Evolutionary conservation across 2,888 invertebrate genomes (phyloP), one percentile per base, ranked within the genome.

Genomic region (Mythimna vitellina): DNA sequence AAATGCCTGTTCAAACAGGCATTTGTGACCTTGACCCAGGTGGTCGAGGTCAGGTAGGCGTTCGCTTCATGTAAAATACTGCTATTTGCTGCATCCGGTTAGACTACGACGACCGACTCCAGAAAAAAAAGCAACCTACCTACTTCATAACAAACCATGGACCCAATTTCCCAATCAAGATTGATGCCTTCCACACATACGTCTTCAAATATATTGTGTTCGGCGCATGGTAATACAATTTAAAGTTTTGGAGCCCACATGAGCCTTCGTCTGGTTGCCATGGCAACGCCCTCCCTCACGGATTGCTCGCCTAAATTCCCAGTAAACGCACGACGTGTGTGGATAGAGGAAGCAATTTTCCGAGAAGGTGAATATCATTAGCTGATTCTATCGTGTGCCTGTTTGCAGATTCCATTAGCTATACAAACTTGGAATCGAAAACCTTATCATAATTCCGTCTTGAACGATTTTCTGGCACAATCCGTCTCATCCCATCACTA

Each of bases 331-430:
- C 93, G 89, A 88, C 90, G 91, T 92, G 91, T 92, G 89, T 90
- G 93, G 93, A 93, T 93, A 93, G 93, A 93, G 94, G 92, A 94
- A 94, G 92, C 93, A 93, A 92, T 95, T 95, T 95, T 93, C 94
- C 93, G 91, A 92, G 91, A 89, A 94, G 94, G 93, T 96, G 96
- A 96, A 96, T 96, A 95, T 94, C 93, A 95, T 96, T 96, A 94
- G 91, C 88, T 85, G 90, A 92, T 93, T 89, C 86, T 89, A 92
- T 91, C 85, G 81, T 86, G 83, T 80, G 81, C 73, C 72, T 81
- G 77, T 83, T 86, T 87, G 86, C 83, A 83, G 86, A 88, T 90
- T 89, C 91, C 92, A 92, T 93, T 93, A 92, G 87, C 83, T 80
- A 83, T 89, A 86, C 86, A 88, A 86, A 84, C 82, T 78, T 74